Base-by-base conservation (phyloP, 2,888 invertebrate species). In the Cepaea hortensis region DNA sequence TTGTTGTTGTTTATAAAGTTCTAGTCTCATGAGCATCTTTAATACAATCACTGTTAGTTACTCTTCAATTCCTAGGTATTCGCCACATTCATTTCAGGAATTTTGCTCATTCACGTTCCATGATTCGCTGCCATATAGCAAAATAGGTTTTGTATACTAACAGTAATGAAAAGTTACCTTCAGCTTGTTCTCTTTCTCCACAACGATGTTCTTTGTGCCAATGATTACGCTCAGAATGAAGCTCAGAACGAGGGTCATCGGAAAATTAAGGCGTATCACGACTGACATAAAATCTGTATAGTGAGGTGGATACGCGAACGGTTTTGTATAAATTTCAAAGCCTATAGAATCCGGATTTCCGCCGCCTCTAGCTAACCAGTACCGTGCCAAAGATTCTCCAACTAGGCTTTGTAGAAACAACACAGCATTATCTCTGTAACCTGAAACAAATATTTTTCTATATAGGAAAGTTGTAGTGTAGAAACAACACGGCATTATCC, bases 201-300 rank as follows among this genome's bases (percentile, higher is more conserved):
- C 95, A 0, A 96, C 96, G 55, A 97, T 95, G 79, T 96, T 96
- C 94, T 97, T 96, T 1, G 96, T 96, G 68, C 96, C 97, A 91
- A 97, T 97, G 23, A 97, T 96, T 84, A 96, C 96, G 0, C 97
- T 96, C 93, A 97, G 97, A 84, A 97, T 96, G 92, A 97, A 98
- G 92, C 97, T 97, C n/a, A 98, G 95, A 95, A 97, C 95, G 61
- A 98, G 95, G 81, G 98, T 96, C 89, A 97, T 95, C 0, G 97
- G 96, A 87, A 98, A 95, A 90, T 97, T 95, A 15, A 95, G 93
- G 92, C 96, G 96, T 73, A 97, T 93, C 0, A 96, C 96, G 70
- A 96, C 95, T 1, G 97, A 94, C 46, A 97, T 95, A 0, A 95
- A 93, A 94, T 98, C 97, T 48, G 95, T 94, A 0, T 96, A 94